Evolutionary conservation across 2,888 invertebrate species (phyloP), one percentile per base, ranked within the genome.

Genomic region (Heliconius aoede): DNA sequence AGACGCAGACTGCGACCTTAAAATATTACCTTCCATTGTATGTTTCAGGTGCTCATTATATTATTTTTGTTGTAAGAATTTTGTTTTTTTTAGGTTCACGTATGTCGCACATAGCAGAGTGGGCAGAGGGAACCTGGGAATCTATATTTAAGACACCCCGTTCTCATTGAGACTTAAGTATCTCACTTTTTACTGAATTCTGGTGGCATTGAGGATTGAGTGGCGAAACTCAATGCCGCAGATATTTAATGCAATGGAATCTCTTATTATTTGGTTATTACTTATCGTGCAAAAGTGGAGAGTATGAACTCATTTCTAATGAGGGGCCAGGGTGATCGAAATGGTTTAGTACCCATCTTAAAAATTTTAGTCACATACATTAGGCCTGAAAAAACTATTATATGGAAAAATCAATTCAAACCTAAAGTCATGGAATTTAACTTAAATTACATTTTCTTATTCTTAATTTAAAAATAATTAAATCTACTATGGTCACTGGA

Each of bases 1-100:
- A 79, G 87, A 87, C 86, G 86, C 77, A 80, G 82, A 80, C 82
- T 79, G 82, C 51, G 51, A 30, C 85, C 85, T 82, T 82, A 81
- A 84, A 85, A 84, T 83, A 83, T 81, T 78, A 82, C 79, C 64
- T 80, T 76, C 82, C 80, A 79, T 82, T 81, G 80, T 81, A 75
- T 75, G 74, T 76, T 80, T 79, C 78, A 76, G 69, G 28, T 76
- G 71, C 76, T 73, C 61, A 62, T 75, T 74, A 61, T 32, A n/a
- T n/a, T n/a, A 36, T 26, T 71, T 75, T 71, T 71, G 32, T 71
- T 72, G 72, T 18, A 40, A 3, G 62, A 13, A 18, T 72, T n/a
- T 28, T 28, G 32, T 36, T 11, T n/a, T 30, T 46, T 62, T 73
- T 30, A 28, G 61, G 5, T 61, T 13, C 24, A 61, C 4, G 26